phyloP scores from a whole-genome alignment of 2,888 invertebrate genomes.

The Lycaena phlaeas region DNA sequence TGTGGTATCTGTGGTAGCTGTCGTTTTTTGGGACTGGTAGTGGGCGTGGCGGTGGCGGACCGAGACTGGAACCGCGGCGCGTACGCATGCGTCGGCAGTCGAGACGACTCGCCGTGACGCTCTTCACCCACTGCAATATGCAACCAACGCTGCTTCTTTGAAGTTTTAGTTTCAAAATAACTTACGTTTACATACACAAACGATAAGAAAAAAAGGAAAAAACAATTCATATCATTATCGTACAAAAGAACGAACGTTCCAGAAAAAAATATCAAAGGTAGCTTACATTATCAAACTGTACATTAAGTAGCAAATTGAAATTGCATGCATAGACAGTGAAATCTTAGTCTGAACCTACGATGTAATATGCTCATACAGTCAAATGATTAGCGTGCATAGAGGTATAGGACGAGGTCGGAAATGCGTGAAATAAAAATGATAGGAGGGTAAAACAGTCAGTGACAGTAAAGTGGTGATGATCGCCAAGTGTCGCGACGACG shows the following conservation, averaged over 20 bases:
- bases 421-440: slow-evolving; percentile 59
- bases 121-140: slow-evolving; percentile 17
- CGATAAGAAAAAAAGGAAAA: too few relatives aligned
- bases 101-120: slow-evolving; percentile 31
- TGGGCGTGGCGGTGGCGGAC: slow-evolving; percentile 93
- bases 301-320: slow-evolving; percentile 21
- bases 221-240: too few relatives aligned
- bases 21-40: slow-evolving; percentile 95
- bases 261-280: background rate
- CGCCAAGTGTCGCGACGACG: slow-evolving; percentile 57
- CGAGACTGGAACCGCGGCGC: slow-evolving; percentile 85
- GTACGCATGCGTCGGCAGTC: slow-evolving; percentile 71
- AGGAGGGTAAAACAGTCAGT: slow-evolving; percentile 63
- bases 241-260: slow-evolving; percentile 4
- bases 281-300: background rate
- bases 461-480: slow-evolving; percentile 67
- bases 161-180: slow-evolving; percentile 13
- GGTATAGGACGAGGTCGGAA: slow-evolving; percentile 58
- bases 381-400: slow-evolving; percentile 54
- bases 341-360: slow-evolving; percentile 9
- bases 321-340: slow-evolving; percentile 30
- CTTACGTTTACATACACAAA: background rate
- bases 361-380: slow-evolving; percentile 10
- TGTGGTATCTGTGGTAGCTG: slow-evolving; percentile 95
- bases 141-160: slow-evolving; percentile 17